Base-by-base conservation (phyloP, 1,140 invertebrate genomes). In the Drosophila ambigua region DNA sequence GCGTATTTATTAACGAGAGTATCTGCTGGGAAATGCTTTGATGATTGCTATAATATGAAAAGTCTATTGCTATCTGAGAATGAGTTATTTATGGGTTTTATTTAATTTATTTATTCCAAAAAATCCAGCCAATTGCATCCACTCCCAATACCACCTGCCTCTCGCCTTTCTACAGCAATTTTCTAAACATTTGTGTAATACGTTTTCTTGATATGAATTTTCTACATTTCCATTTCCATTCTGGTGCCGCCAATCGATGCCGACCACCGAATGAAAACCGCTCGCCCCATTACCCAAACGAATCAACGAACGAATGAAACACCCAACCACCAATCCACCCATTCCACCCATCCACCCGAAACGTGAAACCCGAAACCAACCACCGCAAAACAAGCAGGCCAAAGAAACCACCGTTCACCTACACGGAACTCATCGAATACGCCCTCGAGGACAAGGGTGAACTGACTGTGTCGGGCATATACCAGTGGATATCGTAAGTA, bases 401-500 rank as follows among this genome's bases (percentile, higher is more conserved):
- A 31, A 95, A 94, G 82, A 97, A 97, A 83, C 96, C 96, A 26
- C 96, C 96, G 0, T 96, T 96, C 75, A 97, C 96, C 0, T 98
- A 97, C 77, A 97, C 96, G 1, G 96, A 98, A 91, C 93, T 98
- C 58, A 97, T 98, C 68, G 96, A 97, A 92, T 95, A 96, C 83
- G 97, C 97, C 46, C 91, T 98, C 50, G 94, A 94, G 79, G 96
- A 97, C 90, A 96, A 95, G 81, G 96, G 96, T 49, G 96, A 97
- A 91, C 92, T 98, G 49, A 97, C 96, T 1, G 97, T 97, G n/a
- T 97, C 96, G 6, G 96, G 95, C 31, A 97, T 98, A 80, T 98
- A 98, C 91, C 95, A 96, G 72, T 97, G 96, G 96, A 98, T 98
- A 77, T 97, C 96, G 97, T 98, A 93, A 97, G 96, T 96, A 82